Evolutionary conservation across 2,113 vertebrate genomes (phyloP).

Genomic region (Procavia capensis): DNA sequence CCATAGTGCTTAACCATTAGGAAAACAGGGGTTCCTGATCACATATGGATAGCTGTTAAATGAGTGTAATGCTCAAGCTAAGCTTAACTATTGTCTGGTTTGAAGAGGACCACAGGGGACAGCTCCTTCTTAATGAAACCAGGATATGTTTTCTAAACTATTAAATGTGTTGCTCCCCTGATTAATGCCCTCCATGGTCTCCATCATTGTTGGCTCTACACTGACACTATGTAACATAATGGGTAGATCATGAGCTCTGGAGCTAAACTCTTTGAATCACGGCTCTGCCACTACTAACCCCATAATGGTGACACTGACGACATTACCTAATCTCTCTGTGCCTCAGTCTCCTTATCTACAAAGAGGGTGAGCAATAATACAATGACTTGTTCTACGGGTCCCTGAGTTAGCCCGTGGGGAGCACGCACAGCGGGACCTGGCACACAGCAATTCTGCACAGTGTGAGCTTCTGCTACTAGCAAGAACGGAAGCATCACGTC

Average conservation of each 20-base stretch:
- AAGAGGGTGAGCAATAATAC: neutral
- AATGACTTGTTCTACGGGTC: neutral
- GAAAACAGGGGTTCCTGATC: no score
- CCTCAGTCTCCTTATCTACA: no score
- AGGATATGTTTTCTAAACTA: neutral
- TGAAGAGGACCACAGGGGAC: neutral
- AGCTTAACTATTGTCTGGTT: neutral
- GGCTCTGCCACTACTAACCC: neutral
- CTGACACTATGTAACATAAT: neutral
- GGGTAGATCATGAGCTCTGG: neutral
- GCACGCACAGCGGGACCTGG: neutral
- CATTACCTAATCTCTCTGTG: neutral
- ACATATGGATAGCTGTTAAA: neutral
- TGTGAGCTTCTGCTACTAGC: neutral
- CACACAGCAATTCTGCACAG: rapidly evolving
- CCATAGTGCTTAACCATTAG: no score
- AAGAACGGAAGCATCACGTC: rapidly evolving
- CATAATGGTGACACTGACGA: rapidly evolving
- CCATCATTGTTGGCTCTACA: rapidly evolving
- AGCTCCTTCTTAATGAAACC: neutral
- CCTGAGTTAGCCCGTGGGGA: neutral
- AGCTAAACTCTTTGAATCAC: neutral
- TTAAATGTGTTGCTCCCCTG: rapidly evolving
- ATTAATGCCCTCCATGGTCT: neutral
- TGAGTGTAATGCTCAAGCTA: neutral